Evolutionary conservation across 1,140 invertebrate genomes (phyloP).

Genomic region (Vollenhovia emeryi): DNA sequence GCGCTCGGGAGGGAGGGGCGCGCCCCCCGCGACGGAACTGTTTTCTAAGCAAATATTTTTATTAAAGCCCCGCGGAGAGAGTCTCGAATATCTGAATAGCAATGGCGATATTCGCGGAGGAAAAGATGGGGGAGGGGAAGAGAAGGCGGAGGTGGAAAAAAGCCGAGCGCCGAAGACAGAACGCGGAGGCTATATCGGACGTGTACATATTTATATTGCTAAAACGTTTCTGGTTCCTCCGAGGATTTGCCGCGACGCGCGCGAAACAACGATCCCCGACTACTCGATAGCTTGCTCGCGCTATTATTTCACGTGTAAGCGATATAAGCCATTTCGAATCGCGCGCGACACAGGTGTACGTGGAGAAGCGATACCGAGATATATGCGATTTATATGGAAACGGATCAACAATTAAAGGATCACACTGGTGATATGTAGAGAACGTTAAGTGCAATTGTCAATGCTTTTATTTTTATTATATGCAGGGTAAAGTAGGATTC

Average conservation of each 20-base stretch:
- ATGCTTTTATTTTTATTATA: slow-evolving; percentile 4
- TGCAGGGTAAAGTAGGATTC: too few species aligned
- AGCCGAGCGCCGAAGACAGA: slow-evolving; percentile 58
- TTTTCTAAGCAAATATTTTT: slow-evolving; percentile 83
- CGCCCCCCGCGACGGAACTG: slow-evolving; percentile 65
- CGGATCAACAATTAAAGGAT: not conserved
- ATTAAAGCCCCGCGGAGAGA: slow-evolving; percentile 71
- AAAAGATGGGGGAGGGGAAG: not conserved
- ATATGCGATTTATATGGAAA: not conserved
- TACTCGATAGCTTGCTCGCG: slow-evolving; percentile 6
- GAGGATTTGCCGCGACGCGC: slow-evolving; percentile 28
- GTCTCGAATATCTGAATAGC: slow-evolving; percentile 81
- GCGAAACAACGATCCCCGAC: not conserved
- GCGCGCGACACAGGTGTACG: not conserved
- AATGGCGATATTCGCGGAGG: slow-evolving; percentile 69
- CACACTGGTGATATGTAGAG: not conserved
- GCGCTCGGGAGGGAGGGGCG: slow-evolving; percentile 35
- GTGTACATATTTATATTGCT: slow-evolving; percentile 65
- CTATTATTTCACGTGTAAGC: slow-evolving; percentile 34
- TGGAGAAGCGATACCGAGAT: not conserved
- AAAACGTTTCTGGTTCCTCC: slow-evolving; percentile 62
- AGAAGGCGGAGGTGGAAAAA: slow-evolving; percentile 26
- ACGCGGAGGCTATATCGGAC: slow-evolving; percentile 36
- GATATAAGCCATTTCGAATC: slow-evolving; percentile 17
- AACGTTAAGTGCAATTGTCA: not conserved